These are phyloP conservation scores for Sprattus sprattus DNA, from an alignment of 2,113 vertebrate genomes.

Conservation along the genomic window DNA sequence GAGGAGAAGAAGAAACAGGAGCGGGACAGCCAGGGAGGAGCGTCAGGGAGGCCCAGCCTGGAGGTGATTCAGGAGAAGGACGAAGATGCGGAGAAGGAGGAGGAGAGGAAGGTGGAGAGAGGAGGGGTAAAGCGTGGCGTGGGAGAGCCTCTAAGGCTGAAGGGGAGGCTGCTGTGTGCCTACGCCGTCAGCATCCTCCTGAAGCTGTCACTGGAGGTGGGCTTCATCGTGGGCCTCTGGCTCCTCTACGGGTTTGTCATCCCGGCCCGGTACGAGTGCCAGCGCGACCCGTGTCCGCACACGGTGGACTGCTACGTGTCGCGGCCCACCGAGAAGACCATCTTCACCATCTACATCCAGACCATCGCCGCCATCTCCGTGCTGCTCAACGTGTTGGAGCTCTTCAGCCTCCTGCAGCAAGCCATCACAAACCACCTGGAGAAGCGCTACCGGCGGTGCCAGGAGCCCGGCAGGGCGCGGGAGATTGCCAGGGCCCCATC, in stretches of 20 bases:
- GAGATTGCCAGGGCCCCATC: neutral
- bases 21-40: slow-evolving; percentile 55
- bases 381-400: slow-evolving; percentile 85
- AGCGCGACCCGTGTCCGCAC: slow-evolving; percentile 81
- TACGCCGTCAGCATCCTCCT: slow-evolving; percentile 81
- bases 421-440: slow-evolving; percentile 56
- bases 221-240: slow-evolving; percentile 89
- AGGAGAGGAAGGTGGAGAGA: slow-evolving; percentile 25
- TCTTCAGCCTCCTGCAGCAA: slow-evolving; percentile 79
- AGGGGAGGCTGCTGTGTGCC: slow-evolving; percentile 81
- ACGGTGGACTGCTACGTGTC: slow-evolving; percentile 93
- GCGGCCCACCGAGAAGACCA: slow-evolving; percentile 92
- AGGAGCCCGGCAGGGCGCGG: neutral
- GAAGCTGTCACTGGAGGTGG: slow-evolving; percentile 83
- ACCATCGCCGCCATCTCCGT: slow-evolving; percentile 83
- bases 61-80: slow-evolving; percentile 61
- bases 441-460: slow-evolving; percentile 47
- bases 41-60: neutral
- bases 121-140: slow-evolving; percentile 27
- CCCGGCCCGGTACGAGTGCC: slow-evolving; percentile 77
- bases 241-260: slow-evolving; percentile 87
- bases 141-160: slow-evolving; percentile 56
- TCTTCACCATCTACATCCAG: slow-evolving; percentile 94
- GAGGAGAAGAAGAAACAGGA: slow-evolving; percentile 63
- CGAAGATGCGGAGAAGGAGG: slow-evolving; percentile 13